These are phyloP conservation scores for Lamprologus callipterus DNA, from an alignment of 2,113 vertebrate genomes.

Conservation along the genomic window DNA sequence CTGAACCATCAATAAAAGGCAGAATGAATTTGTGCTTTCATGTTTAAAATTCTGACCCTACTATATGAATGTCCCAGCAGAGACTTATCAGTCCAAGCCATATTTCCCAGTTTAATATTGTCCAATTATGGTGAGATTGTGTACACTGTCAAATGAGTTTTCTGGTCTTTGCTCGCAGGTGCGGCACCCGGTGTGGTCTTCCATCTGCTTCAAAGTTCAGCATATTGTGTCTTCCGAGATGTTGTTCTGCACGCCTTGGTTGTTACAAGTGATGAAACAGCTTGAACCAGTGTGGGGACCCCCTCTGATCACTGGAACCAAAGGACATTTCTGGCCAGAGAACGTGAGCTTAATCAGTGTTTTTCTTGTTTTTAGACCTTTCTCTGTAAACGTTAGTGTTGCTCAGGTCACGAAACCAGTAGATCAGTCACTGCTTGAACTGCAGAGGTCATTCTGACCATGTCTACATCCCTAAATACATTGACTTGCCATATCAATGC, in stretches of 20 bases:
- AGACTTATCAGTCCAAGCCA: background rate
- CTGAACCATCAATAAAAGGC: background rate
- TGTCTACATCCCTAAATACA: background rate
- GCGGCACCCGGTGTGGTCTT: background rate
- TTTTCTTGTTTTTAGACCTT: background rate
- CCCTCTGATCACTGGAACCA: background rate
- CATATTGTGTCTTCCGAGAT: background rate
- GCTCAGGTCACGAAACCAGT: background rate
- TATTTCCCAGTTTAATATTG: background rate
- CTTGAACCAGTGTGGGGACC: background rate
- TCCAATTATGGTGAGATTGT: background rate
- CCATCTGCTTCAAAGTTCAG: background rate
- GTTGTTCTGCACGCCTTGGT: background rate
- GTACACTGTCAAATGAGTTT: background rate
- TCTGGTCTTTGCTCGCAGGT: background rate
- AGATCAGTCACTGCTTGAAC: too few relatives aligned
- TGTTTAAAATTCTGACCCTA: background rate
- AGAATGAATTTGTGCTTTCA: background rate
- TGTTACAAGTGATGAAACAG: background rate
- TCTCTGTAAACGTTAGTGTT: background rate
- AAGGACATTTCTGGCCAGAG: background rate
- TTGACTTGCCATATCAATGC: background rate
- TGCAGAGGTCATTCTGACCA: background rate
- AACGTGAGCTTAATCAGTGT: background rate
- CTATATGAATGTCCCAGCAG: background rate